Evolutionary conservation across 2,888 invertebrate genomes (phyloP), one percentile per base, ranked within the genome.

Genomic region (Conchocele bisecta): DNA sequence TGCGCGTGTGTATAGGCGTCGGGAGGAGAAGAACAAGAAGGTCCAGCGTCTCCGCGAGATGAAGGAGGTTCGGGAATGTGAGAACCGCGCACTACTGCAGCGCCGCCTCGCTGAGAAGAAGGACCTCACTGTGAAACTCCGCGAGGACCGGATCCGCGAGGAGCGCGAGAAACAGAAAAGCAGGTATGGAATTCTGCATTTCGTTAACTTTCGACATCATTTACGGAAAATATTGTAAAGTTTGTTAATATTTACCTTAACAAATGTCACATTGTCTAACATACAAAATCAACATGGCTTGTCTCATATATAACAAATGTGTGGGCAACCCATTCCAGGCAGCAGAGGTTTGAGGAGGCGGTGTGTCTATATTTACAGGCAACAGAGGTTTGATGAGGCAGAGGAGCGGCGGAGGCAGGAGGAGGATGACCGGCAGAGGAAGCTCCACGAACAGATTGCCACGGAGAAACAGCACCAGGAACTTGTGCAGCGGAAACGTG

Each of bases 371-470:
- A 44, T 1, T 39, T 74, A 33, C 35, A 77, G 77, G 26, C 44
- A 78, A 44, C 83, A 82, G 60, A 86, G 84, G 54, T 78, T 83
- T 56, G 77, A 81, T 61, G 85, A 84, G 33, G 84, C 83, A n/a
- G 85, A 86, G 57, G 82, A 82, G 42, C 76, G 85, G 42, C 68
- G 85, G 20, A 77, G 79, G 64, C 82, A 82, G 44, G 86, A 86
- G 28, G 85, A 86, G 24, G 79, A 79, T 35, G 84, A 83, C 24
- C 73, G 84, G 28, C 42, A 64, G 22, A 75, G 75, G 50, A 86
- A 83, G 71, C 54, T 81, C 0, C 61, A 76, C n/a, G 85, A 86
- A 54, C 81, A 81, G 83, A 85, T 79, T 41, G 84, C 83, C 41
- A 78, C 85, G 44, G 76, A 83, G 29, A 69, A 69, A 28, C 64